phyloP scores from a whole-genome alignment of 2,797 vertebrate species.

The Syngnathus rostellatus region DNA sequence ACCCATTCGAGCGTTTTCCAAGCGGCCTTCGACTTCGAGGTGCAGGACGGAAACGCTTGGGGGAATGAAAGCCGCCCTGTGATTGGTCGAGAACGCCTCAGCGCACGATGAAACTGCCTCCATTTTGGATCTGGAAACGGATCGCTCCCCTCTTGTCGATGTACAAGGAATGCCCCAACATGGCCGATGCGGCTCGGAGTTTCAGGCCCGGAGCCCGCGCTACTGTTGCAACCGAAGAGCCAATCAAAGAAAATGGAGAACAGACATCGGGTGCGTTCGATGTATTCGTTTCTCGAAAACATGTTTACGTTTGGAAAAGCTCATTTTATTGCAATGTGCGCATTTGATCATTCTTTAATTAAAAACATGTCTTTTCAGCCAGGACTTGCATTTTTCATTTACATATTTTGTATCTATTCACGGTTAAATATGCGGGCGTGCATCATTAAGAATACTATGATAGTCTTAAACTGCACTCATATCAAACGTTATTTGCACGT shows the following conservation, averaged over 20 bases:
- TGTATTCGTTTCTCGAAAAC: not conserved
- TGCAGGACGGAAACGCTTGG: slow-evolving; percentile 49
- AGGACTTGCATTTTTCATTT: not conserved
- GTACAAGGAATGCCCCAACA: slow-evolving; percentile 29
- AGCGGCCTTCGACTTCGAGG: slow-evolving; percentile 72
- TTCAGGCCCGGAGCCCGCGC: slow-evolving; percentile 41
- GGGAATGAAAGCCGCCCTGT: slow-evolving; percentile 38
- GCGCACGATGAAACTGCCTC: slow-evolving; percentile 44
- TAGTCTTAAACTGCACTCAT: not conserved
- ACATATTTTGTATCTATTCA: not conserved
- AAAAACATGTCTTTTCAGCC: not conserved
- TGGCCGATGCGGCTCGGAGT: slow-evolving; percentile 46
- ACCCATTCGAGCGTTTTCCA: slow-evolving; percentile 63
- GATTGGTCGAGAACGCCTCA: slow-evolving; percentile 59
- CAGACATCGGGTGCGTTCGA: slow-evolving; percentile 29
- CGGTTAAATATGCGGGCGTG: not conserved
- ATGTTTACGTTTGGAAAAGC: not conserved
- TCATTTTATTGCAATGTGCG: not conserved
- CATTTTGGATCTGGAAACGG: slow-evolving; percentile 64
- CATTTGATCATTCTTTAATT: not conserved
- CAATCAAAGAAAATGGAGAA: slow-evolving; percentile 65
- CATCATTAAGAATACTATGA: not conserved
- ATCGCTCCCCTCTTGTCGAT: not conserved
- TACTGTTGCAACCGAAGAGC: slow-evolving; percentile 54
- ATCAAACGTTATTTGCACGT: not conserved